These are phyloP conservation scores for Pyrgus malvae DNA, from an alignment of 2,888 invertebrate species.

Conservation along the genomic window DNA sequence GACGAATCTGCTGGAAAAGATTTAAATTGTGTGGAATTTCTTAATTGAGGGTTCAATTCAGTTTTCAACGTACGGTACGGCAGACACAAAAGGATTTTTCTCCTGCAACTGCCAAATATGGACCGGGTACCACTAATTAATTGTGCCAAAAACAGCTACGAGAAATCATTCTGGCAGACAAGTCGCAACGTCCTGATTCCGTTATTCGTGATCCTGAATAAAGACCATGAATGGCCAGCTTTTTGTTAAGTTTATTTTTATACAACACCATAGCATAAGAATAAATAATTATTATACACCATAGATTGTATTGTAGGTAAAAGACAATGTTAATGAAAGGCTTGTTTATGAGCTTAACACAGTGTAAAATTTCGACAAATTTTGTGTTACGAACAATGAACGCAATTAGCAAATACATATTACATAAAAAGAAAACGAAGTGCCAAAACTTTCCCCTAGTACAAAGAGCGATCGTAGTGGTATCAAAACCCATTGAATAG, in stretches of 20 bases:
- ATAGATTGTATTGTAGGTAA: conserved; percentile 30
- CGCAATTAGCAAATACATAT: conserved; percentile 33
- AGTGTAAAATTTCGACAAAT: conserved; percentile 21
- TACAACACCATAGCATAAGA: too few species aligned
- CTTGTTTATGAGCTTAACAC: conserved; percentile 24
- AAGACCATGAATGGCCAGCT: conserved; percentile 43
- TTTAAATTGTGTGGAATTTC: neutral
- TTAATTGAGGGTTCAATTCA: neutral
- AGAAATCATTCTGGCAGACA: conserved; percentile 32
- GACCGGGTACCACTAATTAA: conserved; percentile 40
- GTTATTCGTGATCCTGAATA: conserved; percentile 33
- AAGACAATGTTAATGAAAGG: conserved; percentile 33
- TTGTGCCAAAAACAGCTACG: conserved; percentile 36
- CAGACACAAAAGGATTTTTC: too few species aligned
- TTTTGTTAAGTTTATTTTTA: conserved; percentile 39
- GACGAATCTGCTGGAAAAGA: neutral
- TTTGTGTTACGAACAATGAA: conserved; percentile 26
- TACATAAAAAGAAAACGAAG: conserved; percentile 23
- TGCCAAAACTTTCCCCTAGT: conserved; percentile 30
- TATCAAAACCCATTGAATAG: conserved; percentile 34
- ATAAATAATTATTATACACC: too few species aligned
- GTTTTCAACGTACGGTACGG: too few species aligned
- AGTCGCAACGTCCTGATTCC: conserved; percentile 40
- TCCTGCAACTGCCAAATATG: conserved; percentile 34
- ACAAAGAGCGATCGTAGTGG: conserved; percentile 8